Percentiles rank a stretch among this genome's conserved stretches.
Conservation (phyloP, 2,797 vertebrate genomes). For the Acanthis flammea region DNA sequence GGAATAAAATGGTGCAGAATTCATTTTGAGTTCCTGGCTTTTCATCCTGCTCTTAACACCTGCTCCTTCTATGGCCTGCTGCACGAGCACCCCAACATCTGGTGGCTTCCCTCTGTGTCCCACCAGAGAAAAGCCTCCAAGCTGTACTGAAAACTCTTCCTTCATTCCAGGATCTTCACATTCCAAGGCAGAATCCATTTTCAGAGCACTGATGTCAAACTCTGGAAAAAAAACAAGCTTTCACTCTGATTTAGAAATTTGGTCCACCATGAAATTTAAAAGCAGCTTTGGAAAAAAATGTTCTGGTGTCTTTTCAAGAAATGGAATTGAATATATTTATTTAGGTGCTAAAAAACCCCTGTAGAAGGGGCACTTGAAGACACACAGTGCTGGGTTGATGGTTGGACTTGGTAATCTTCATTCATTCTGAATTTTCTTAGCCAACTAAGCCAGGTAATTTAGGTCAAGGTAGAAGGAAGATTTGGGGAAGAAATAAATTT, state of each 20-base stretch:
- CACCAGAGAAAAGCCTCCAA: background rate
- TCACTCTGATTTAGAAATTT: background rate
- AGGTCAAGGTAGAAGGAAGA: background rate
- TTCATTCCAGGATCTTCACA: background rate
- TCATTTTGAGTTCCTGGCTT: background rate
- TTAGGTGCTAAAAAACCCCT: background rate
- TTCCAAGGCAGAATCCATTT: background rate
- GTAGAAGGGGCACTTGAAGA: background rate
- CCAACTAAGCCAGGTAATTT: background rate
- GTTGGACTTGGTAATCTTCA: background rate
- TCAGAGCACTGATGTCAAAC: background rate
- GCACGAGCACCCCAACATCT: background rate
- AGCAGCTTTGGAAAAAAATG: background rate
- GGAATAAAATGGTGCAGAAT: background rate
- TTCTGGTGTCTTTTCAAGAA: background rate
- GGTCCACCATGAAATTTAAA: background rate
- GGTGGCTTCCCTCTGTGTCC: background rate
- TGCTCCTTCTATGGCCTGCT: background rate
- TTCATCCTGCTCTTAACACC: background rate
- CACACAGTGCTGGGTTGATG: background rate
- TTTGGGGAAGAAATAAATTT: background rate
- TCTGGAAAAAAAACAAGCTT: background rate
- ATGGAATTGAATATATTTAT: background rate
- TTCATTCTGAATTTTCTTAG: background rate
- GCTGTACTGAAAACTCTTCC: background rate